Percentiles rank a stretch among this genome's conserved stretches.
These are phyloP conservation scores for Hyles lineata DNA, from an alignment of 2,888 invertebrate genomes.

Conservation along the genomic window DNA sequence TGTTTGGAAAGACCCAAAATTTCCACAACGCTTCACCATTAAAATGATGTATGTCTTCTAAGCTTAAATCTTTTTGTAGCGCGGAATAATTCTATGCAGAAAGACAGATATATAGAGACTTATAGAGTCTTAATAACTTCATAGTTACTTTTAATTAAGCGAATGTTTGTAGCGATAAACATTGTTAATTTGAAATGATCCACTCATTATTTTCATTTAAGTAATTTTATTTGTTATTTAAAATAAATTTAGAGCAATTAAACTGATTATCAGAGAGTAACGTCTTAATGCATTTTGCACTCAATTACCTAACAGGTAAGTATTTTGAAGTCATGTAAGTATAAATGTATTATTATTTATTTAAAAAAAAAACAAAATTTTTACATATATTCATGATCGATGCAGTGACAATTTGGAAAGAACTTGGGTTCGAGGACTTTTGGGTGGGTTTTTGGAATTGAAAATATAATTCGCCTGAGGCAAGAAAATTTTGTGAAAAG, in stretches of 20 bases:
- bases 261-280: neutral
- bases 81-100: no score
- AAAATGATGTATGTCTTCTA: no score
- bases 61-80: no score
- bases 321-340: neutral
- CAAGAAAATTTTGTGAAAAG: no score
- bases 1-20: no score
- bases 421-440: neutral
- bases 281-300: neutral
- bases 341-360: neutral
- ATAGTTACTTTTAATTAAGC: neutral
- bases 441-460: neutral
- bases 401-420: neutral
- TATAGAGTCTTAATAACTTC: no score
- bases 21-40: no score
- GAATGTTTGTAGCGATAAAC: neutral
- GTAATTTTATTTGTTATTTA: neutral
- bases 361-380: neutral
- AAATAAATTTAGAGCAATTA: neutral
- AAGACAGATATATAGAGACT: no score
- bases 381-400: no score
- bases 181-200: slow-evolving; percentile 8
- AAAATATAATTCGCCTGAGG: no score
- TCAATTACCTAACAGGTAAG: neutral
- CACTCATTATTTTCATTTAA: slow-evolving; percentile 12